Percentiles rank a stretch among this genome's conserved stretches.
Conservation (phyloP, 2,113 vertebrate genomes). For the Nothobranchius furzeri region DNA sequence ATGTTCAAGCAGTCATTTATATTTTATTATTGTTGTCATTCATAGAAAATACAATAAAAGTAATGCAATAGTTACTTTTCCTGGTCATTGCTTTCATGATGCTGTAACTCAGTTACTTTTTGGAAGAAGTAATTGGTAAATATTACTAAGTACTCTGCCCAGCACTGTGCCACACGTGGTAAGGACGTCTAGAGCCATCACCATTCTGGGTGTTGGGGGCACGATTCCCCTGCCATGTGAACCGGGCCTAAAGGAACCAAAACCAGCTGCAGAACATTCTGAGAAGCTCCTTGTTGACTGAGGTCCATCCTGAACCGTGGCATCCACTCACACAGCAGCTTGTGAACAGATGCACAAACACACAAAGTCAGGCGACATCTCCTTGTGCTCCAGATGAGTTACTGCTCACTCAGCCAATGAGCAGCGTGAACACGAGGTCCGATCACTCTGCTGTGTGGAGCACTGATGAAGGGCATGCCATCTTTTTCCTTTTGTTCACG, state of each 20-base stretch:
- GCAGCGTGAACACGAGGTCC: constrained; percentile 53
- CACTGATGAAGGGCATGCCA: constrained; percentile 71
- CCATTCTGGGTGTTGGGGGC: too few relatives aligned
- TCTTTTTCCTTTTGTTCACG: constrained; percentile 46
- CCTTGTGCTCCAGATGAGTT: constrained; percentile 12
- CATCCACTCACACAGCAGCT: constrained; percentile 26
- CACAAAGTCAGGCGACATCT: constrained; percentile 13
- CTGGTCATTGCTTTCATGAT: too few relatives aligned
- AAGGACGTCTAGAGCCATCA: too few relatives aligned
- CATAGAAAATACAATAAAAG: too few relatives aligned
- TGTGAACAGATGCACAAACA: constrained; percentile 21
- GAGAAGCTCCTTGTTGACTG: constrained; percentile 37
- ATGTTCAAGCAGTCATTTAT: too few relatives aligned
- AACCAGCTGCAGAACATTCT: constrained; percentile 23
- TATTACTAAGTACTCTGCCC: too few relatives aligned
- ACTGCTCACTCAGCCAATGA: constrained; percentile 71
- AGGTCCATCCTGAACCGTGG: constrained; percentile 40
- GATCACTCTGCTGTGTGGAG: constrained; percentile 58
- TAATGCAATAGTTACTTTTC: too few relatives aligned
- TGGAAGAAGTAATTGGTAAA: too few relatives aligned
- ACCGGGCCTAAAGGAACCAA: constrained; percentile 18
- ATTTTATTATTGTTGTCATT: too few relatives aligned
- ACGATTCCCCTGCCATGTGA: too few relatives aligned
- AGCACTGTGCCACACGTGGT: too few relatives aligned
- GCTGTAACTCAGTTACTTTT: too few relatives aligned